Conservation (phyloP, 2,113 vertebrate genomes). For the Phaethornis superciliosus region DNA sequence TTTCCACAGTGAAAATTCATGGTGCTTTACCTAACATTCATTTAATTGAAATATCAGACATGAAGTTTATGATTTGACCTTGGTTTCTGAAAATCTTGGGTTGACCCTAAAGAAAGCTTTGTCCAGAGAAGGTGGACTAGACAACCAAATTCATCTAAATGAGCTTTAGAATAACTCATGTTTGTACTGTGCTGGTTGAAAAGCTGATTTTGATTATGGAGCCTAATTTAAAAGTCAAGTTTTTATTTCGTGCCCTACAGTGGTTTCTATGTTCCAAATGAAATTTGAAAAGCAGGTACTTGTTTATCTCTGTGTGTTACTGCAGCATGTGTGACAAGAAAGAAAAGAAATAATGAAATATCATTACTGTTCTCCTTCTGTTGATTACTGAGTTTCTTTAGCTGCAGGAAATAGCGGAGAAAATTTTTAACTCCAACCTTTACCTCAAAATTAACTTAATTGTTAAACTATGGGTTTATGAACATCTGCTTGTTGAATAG, state of each 20-base stretch:
- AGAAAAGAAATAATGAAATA: constrained; percentile 59
- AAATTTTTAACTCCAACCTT: constrained; percentile 70
- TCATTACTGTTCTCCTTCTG: constrained; percentile 68
- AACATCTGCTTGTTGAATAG: constrained; percentile 31
- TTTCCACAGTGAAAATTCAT: neutral
- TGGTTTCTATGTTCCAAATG: constrained; percentile 18
- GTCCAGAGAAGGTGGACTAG: neutral
- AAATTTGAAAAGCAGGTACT: constrained; percentile 11
- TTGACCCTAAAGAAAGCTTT: neutral
- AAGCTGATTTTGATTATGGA: neutral
- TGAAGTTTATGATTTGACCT: neutral
- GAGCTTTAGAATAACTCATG: neutral
- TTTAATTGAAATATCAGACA: neutral
- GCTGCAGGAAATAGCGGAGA: constrained; percentile 37
- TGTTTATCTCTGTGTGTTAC: neutral
- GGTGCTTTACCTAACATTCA: neutral
- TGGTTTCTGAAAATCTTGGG: neutral
- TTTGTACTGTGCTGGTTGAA: neutral
- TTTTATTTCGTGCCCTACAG: constrained; percentile 18
- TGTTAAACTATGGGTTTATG: constrained; percentile 56
- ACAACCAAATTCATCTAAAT: neutral
- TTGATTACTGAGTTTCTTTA: constrained; percentile 64
- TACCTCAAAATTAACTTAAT: constrained; percentile 66
- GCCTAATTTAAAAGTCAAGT: constrained; percentile 23
- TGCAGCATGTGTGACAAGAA: constrained; percentile 38